Conservation (phyloP, 2,888 invertebrate species). For the Orchesellides sinensis region DNA sequence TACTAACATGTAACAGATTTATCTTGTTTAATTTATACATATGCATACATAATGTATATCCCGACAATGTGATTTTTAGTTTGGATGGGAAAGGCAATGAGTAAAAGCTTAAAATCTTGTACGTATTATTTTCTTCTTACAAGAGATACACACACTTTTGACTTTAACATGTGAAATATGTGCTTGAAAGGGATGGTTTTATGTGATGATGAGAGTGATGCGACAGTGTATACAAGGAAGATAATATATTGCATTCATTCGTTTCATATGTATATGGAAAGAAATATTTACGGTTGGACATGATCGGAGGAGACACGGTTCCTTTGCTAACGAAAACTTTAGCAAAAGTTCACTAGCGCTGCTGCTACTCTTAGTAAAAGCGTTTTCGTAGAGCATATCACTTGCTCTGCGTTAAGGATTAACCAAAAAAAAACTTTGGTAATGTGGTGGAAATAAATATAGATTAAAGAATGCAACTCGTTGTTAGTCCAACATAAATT, state of each 20-base stretch:
- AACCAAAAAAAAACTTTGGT: conserved; percentile 56
- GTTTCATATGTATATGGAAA: conserved; percentile 26
- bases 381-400: not conserved
- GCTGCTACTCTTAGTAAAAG: not conserved
- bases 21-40: too few species aligned
- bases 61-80: too few species aligned
- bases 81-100: too few species aligned
- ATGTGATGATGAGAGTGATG: conserved; percentile 3
- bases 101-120: too few species aligned
- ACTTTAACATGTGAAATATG: not conserved
- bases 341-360: conserved; percentile 19
- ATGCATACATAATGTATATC: too few species aligned
- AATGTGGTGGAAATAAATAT: conserved; percentile 74
- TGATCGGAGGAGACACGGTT: conserved; percentile 75
- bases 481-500: conserved; percentile 75
- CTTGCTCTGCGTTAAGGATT: not conserved
- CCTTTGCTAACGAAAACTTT: conserved; percentile 74
- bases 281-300: conserved; percentile 73
- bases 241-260: conserved; percentile 51
- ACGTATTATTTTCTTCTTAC: too few species aligned
- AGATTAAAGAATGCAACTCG: conserved; percentile 75
- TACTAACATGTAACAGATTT: too few species aligned
- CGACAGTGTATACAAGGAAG: conserved; percentile 24
- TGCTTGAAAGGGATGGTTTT: not conserved
- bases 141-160: too few species aligned